Base-by-base conservation (phyloP, 2,113 vertebrate genomes). In the Ornithorhynchus anatinus region DNA sequence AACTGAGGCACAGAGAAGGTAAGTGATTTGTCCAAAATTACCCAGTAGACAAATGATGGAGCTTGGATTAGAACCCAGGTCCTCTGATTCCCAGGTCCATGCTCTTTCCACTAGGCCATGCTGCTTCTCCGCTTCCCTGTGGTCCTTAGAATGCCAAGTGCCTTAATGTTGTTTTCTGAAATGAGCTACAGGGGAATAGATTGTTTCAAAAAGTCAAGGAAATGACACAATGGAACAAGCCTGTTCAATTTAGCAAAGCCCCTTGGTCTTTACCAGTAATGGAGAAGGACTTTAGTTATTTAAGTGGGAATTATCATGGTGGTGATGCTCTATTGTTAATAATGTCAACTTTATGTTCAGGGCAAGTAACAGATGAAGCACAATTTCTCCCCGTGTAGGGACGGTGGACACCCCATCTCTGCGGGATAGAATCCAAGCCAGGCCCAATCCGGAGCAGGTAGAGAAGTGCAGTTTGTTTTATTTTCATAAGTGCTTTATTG, bases 341-440 rank as follows among this genome's bases (percentile, higher is more conserved):
- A 13, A 35, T 39, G 32, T 25, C 39, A 3, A 35, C 52, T 51
- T 64, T 10, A 62, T 61, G 45, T 66, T 52, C 50, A 50, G 12
- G 57, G 13, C 20, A 63, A 22, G 31, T 64, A 23, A 58, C 15
- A 80, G 86, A 67, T 72, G 73, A 75, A 13, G 20, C 1, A 47
- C 10, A 75, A 73, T 75, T 58, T 59, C 22, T 13, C 37, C 29
- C 39, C 69, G 81, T 77, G 74, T 81, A 99, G 96, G 96, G 53
- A 97, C 96, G 4, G 96, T 99, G 69, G 95, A 99, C 48, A 98
- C 96, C 2, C 97, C 97, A 22, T 98, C 97, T 36, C 87, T 98
- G 65, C 93, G 89, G 58, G 96, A 91, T 47, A 91, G 96, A 84
- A 99, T 98, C 72, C 91, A 96, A 90, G 94, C 95, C 53, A 91